A percentile compares a stretch with the other conserved stretches of the same genome.
Evolutionary conservation across 2,113 vertebrate species (phyloP).

Genomic region (Anolis sagrei): DNA sequence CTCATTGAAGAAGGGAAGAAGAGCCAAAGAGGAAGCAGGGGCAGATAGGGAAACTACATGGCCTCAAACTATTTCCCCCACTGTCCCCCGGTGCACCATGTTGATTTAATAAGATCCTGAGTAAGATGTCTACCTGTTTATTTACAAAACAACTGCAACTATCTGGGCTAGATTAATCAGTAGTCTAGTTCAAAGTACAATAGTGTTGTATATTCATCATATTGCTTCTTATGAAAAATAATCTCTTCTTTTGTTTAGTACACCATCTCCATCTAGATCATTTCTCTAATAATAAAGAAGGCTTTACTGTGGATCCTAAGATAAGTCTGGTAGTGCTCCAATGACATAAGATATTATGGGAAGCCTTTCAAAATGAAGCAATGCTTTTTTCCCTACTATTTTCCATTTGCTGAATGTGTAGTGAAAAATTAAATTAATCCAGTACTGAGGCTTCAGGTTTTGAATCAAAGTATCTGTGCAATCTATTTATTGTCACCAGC

Average conservation of each 20-base stretch:
- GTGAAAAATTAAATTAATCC: not conserved
- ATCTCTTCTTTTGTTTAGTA: not conserved
- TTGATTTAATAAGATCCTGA: not conserved
- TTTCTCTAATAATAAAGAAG: not conserved
- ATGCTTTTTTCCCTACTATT: not conserved
- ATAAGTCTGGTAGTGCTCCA: not conserved
- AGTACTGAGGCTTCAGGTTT: not conserved
- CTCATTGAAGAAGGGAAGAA: too few species aligned
- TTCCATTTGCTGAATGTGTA: not conserved
- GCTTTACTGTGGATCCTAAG: not conserved
- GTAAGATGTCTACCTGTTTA: not conserved
- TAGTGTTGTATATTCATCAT: not conserved
- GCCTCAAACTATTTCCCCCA: too few species aligned
- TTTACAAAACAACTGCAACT: not conserved
- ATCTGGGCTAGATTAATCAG: not conserved
- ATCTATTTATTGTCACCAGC: not conserved
- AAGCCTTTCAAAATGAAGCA: constrained; percentile 4
- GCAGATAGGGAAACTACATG: too few species aligned
- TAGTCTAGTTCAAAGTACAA: too few species aligned
- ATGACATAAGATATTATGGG: not conserved
- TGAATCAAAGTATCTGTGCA: not conserved
- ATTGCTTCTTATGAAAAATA: not conserved
- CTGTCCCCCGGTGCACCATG: too few species aligned
- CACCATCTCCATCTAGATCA: not conserved
- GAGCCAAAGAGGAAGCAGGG: too few species aligned